Base-by-base conservation (phyloP, 2,888 invertebrate genomes). In the Neelides folsomi region DNA sequence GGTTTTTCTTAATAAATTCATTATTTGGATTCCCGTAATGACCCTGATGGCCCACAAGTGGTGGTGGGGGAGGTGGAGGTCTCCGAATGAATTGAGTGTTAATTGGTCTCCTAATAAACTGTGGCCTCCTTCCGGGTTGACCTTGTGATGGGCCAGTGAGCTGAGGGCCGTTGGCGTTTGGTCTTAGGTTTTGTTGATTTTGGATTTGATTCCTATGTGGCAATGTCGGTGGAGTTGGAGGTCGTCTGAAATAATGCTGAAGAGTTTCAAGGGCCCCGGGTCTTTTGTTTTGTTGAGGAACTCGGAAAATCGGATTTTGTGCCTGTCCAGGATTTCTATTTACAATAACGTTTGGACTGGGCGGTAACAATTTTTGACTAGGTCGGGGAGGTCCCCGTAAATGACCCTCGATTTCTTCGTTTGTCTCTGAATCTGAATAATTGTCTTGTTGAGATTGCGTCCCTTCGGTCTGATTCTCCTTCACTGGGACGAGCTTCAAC, bases 1-100 rank as follows among this genome's bases (percentile, higher is more conserved):
- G 54, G 54, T 16, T 53, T 49, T 35, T 58, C 52, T 15, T 53
- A 49, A 15, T 55, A 19, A 20, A 52, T 15, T 55, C 53, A 12
- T 52, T 16, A 27, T 49, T 55, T 6, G 47, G 53, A 52, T 39
- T 35, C 27, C 52, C 52, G 8, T 54, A 47, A 1, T 50, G 51
- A 5, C 27, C 27, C 7, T 27, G 27, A 18, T 49, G 41, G 6
- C 41, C 39, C n/a, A 34, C 45, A 13, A 38, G 27, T 15, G 47
- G 43, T 38, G 51, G 54, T 8, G 36, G 45, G 9, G 37, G 27
- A 8, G 36, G 45, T n/a, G 37, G 27, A 8, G 54, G 51, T 35
- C 46, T 42, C 8, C 39, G 41, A 13, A 38, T 39, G 34, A 39
- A 45, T 16, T 44, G 43, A 8, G 15, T 45, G 36, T 47, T 51